These are phyloP conservation scores for Eulemur coronatus DNA, from an alignment of 2,797 vertebrate genomes.

Conservation along the genomic window DNA sequence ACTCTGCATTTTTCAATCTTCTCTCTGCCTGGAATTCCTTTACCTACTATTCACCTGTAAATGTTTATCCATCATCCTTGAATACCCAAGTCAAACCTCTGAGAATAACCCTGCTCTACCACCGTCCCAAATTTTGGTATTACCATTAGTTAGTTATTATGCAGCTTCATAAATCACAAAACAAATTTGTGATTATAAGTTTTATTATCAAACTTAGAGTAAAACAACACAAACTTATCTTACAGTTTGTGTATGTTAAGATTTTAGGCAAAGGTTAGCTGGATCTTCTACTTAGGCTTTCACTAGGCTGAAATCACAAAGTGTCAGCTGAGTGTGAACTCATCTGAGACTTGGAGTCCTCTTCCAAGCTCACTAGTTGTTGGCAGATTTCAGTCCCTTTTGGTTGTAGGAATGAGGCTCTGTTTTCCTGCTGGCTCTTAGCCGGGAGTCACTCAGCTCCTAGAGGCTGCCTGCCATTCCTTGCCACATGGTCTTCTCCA, in stretches of 20 bases:
- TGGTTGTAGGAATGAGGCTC: not conserved
- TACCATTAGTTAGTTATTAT: not conserved
- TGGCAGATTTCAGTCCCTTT: not conserved
- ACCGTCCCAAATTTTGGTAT: not conserved
- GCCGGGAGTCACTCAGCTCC: not conserved
- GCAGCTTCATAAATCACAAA: not conserved
- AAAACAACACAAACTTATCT: not conserved
- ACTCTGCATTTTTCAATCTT: not conserved
- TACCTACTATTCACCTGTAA: not conserved
- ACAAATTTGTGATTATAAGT: not conserved
- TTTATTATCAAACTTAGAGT: constrained; percentile 20
- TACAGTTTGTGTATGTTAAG: not conserved
- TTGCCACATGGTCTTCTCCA: not conserved
- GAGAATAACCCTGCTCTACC: not conserved
- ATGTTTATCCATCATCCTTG: not conserved
- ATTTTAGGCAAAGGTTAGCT: not conserved
- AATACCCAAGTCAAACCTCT: constrained; percentile 24
- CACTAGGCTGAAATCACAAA: not conserved
- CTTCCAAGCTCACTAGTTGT: not conserved
- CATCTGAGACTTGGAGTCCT: not conserved
- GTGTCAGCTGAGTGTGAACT: not conserved
- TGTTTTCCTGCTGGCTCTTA: not conserved
- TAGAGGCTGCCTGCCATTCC: not conserved
- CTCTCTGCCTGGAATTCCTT: not conserved
- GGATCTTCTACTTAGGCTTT: not conserved